Base-by-base conservation (phyloP, 1,140 invertebrate genomes). In the Vollenhovia emeryi region DNA sequence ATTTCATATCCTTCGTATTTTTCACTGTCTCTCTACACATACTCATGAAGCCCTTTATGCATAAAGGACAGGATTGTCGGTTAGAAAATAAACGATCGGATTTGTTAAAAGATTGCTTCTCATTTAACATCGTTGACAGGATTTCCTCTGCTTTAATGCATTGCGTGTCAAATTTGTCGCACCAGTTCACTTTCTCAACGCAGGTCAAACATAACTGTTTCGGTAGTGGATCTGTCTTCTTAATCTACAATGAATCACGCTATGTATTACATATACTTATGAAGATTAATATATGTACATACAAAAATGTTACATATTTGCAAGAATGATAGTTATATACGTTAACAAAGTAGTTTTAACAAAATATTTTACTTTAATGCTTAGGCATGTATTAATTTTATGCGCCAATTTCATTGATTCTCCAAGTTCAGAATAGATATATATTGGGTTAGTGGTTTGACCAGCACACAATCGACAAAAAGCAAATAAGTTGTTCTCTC, bases 301-400 rank as follows among this genome's bases (percentile, higher is more conserved):
- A 50, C n/a, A 48, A 36, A 36, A 3, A 36, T 36, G 21, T 18
- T 75, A 36, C 40, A 64, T 21, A 69, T 27, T 27, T 45, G 2
- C 5, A 69, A 68, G 6, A 68, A 45, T 9, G 2, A 48, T 7
- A 48, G 3, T 62, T n/a, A n/a, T 68, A 45, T 68, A 52, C 24
- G 11, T 69, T 18, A 50, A 71, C n/a, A 13, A 50, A 64, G 21
- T 52, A 30, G 18, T 21, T n/a, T 30, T 43, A n/a, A 21, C 7
- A 52, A 45, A 15, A 45, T 30, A 48, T 13, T 7, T 69, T 85
- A 92, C 91, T 87, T 92, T 92, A 5, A 92, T 57, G n/a, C 91
- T 92, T 45, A 92, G 45, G 24, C 87, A 92, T 15, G 85, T 92
- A 27, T 91, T 92, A 64, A 92, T 91, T 89, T 92, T 92, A 43